Conservation (phyloP, 2,888 invertebrate genomes). For the Sceliomorpha sp. region DNA sequence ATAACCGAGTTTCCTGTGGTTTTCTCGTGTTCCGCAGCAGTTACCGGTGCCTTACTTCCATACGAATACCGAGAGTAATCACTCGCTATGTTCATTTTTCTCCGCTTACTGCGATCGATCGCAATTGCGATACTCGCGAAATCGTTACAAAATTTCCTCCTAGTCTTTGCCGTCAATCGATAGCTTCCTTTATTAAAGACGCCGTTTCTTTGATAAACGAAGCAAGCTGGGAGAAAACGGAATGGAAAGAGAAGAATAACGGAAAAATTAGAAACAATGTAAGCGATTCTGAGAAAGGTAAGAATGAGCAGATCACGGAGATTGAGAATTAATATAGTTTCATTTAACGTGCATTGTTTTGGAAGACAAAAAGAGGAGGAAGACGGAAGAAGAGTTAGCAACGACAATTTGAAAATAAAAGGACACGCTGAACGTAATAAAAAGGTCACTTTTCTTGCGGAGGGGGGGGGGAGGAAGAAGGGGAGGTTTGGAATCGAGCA, state of each 20-base stretch:
- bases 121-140: constrained; percentile 12
- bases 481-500: no score
- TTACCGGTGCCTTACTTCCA: constrained; percentile 63
- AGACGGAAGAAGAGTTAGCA: not conserved
- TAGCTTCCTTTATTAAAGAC: not conserved
- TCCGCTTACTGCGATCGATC: constrained; percentile 57
- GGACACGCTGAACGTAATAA: constrained; percentile 7
- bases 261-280: no score
- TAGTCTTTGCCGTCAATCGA: not conserved
- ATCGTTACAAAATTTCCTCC: constrained; percentile 3
- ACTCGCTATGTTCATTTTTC: constrained; percentile 61
- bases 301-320: not conserved
- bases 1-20: constrained; percentile 62
- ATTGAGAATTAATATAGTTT: not conserved
- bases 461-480: constrained; percentile 1
- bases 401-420: constrained; percentile 10
- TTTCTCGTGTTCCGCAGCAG: constrained; percentile 69
- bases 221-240: no score
- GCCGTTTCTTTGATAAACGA: no score
- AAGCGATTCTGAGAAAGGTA: not conserved
- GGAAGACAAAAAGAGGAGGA: not conserved
- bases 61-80: constrained; percentile 61
- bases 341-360: not conserved
- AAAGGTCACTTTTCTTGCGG: constrained; percentile 9
- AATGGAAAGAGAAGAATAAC: no score